Evolutionary conservation across 1,140 invertebrate genomes (phyloP).

Genomic region (Dryas iulia): DNA sequence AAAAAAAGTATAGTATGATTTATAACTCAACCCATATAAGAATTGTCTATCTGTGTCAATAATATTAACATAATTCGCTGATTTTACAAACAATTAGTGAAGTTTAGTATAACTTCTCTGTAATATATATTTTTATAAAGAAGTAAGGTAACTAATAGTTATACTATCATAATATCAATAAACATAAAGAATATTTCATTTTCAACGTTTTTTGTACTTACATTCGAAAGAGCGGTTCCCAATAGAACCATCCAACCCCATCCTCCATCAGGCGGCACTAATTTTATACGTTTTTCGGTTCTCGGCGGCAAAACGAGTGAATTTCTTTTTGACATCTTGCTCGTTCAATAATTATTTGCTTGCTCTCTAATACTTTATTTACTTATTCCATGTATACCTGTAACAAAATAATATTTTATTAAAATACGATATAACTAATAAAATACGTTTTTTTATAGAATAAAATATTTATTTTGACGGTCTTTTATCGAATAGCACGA

Average conservation of each 20-base stretch:
- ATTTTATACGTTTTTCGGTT: constrained; percentile 56
- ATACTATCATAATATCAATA: not conserved
- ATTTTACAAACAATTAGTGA: not conserved
- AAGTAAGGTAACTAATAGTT: not conserved
- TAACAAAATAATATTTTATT: too few relatives aligned
- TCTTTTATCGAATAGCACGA: too few relatives aligned
- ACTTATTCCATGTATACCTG: too few relatives aligned
- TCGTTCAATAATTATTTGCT: not conserved
- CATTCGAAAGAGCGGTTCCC: constrained; percentile 83
- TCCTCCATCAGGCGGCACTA: constrained; percentile 82
- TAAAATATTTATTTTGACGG: too few relatives aligned
- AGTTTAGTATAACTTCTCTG: not conserved
- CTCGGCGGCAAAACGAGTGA: constrained; percentile 37
- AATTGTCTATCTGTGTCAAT: not conserved
- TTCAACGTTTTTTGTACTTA: constrained; percentile 66
- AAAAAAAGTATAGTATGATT: too few relatives aligned
- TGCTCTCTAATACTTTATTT: not conserved
- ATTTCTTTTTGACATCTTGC: constrained; percentile 53
- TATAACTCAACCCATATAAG: not conserved
- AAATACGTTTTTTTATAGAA: too few relatives aligned
- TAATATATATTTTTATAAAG: not conserved
- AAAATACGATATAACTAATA: too few relatives aligned
- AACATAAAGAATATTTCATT: not conserved
- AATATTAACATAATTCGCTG: not conserved
- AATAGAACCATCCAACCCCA: constrained; percentile 85